These are phyloP conservation scores for Julus scandinavius DNA, from an alignment of 2,888 invertebrate genomes.

Conservation along the genomic window DNA sequence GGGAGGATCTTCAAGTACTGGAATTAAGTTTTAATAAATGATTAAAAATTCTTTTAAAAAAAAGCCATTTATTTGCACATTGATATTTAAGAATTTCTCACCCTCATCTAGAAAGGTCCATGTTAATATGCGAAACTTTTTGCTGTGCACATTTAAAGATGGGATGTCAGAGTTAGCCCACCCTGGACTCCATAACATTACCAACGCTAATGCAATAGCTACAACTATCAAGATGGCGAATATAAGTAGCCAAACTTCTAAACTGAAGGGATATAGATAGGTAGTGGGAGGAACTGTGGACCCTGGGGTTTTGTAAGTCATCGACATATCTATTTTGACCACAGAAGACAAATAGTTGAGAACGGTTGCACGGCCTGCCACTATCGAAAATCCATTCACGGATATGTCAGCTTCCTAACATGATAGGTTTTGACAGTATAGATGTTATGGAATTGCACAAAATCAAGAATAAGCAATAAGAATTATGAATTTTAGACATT, in stretches of 20 bases:
- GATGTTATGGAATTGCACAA: not conserved
- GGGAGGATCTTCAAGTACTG: conserved; percentile 42
- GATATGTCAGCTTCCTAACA: not conserved
- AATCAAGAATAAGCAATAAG: no score
- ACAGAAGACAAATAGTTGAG: not conserved
- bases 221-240: not conserved
- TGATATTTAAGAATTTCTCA: not conserved
- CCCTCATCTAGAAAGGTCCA: conserved; percentile 48
- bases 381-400: not conserved
- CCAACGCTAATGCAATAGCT: not conserved
- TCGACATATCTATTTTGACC: conserved; percentile 15
- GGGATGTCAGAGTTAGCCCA: conserved; percentile 5
- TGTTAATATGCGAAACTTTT: conserved; percentile 39
- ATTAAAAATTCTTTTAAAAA: not conserved
- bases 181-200: conserved; percentile 36
- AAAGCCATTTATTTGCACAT: not conserved
- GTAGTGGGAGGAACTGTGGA: conserved; percentile 44
- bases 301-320: conserved; percentile 5
- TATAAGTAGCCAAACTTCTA: conserved; percentile 33
- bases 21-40: not conserved
- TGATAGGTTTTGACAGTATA: not conserved
- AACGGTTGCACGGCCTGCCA: not conserved
- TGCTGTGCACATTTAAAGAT: not conserved
- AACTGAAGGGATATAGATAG: conserved; percentile 35
- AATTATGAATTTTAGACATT: not conserved